phyloP scores from a whole-genome alignment of 2,797 vertebrate genomes.

The Sebastes cheni region DNA sequence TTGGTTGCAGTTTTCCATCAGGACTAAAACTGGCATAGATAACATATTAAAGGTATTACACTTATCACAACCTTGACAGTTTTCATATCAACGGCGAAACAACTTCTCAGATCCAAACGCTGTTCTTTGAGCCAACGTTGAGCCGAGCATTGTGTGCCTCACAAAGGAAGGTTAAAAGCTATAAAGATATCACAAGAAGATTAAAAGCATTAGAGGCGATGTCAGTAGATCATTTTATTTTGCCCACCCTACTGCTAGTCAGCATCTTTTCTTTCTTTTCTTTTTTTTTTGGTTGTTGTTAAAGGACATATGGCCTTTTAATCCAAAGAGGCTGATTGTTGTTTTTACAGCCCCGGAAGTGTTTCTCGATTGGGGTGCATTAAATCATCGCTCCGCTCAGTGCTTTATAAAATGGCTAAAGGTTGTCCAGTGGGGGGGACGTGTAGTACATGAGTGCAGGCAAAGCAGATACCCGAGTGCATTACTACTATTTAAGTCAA shows the following conservation, averaged over 20 bases:
- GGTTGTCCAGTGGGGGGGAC: constrained; percentile 42
- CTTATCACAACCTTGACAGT: background rate
- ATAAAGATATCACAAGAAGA: constrained; percentile 74
- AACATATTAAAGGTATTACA: background rate
- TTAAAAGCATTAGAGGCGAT: constrained; percentile 72
- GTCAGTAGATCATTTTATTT: constrained; percentile 74
- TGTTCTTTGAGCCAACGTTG: constrained; percentile 40
- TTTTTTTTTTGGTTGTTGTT: constrained; percentile 68
- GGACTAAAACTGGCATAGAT: background rate
- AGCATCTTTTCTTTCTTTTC: constrained; percentile 62
- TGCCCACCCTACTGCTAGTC: constrained; percentile 57
- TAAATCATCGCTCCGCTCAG: constrained; percentile 66
- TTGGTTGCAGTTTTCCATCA: constrained; percentile 5
- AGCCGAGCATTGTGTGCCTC: constrained; percentile 43
- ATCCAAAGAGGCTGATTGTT: constrained; percentile 76
- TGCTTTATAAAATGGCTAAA: constrained; percentile 57
- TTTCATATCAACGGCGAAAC: background rate
- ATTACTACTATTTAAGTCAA: background rate
- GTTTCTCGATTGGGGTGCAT: constrained; percentile 65
- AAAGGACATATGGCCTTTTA: constrained; percentile 75
- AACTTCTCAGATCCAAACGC: constrained; percentile 20
- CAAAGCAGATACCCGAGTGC: constrained; percentile 38
- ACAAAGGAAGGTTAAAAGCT: constrained; percentile 66
- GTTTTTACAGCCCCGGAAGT: constrained; percentile 75
- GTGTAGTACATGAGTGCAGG: constrained; percentile 16